phyloP scores from a whole-genome alignment of 2,113 vertebrate genomes.

The Amphilophus citrinellus region DNA sequence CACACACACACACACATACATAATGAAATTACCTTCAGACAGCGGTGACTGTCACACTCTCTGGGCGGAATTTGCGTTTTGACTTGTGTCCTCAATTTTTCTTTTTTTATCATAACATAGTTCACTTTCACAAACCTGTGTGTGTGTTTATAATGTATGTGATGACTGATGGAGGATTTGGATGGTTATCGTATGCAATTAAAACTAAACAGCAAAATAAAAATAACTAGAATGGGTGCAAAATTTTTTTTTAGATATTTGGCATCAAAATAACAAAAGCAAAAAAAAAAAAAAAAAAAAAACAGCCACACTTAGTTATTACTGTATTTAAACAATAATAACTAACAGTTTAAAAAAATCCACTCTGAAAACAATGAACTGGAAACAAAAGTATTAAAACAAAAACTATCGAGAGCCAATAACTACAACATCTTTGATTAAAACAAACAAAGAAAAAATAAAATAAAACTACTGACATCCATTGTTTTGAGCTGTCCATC shows the following conservation, averaged over 20 bases:
- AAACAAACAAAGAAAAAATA: neutral
- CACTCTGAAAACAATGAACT: no score
- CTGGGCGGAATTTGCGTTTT: neutral
- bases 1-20: slow-evolving; percentile 8
- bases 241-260: neutral
- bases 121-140: no score
- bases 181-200: neutral
- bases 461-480: neutral
- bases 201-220: no score
- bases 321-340: no score
- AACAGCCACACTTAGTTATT: no score
- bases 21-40: slow-evolving; percentile 17
- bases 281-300: no score
- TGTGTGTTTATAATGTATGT: neutral
- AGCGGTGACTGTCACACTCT: slow-evolving; percentile 10
- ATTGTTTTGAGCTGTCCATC: neutral
- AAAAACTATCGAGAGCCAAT: no score
- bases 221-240: neutral
- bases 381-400: no score
- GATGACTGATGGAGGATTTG: neutral
- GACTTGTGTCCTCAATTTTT: neutral
- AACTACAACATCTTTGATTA: neutral
- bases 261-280: neutral
- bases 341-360: no score
- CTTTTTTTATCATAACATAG: neutral